Evolutionary conservation across 2,888 invertebrate genomes (phyloP).

Genomic region (Steinernema scapterisci): DNA sequence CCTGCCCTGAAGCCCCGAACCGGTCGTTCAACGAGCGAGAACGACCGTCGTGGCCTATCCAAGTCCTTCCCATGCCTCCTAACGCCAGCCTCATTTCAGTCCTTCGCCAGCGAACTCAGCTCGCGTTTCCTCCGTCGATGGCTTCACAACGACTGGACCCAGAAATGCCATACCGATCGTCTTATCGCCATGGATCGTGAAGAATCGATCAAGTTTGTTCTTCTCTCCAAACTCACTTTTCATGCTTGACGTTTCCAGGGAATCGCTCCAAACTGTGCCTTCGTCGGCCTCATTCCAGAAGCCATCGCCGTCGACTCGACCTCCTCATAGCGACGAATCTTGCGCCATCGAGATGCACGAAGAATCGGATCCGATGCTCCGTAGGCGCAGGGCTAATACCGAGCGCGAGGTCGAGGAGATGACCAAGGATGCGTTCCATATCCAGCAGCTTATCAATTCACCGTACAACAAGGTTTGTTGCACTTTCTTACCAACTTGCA

Average conservation of each 20-base stretch:
- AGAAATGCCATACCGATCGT: slow-evolving; percentile 48
- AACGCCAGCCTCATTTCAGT: slow-evolving; percentile 39
- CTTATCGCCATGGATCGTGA: slow-evolving; percentile 57
- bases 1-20: no score
- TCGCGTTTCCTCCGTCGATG: slow-evolving; percentile 52
- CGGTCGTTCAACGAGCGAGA: no score
- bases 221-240: not conserved
- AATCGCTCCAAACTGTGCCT: slow-evolving; percentile 42
- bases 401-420: slow-evolving; percentile 48
- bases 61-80: no score
- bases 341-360: slow-evolving; percentile 4
- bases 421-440: slow-evolving; percentile 51
- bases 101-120: slow-evolving; percentile 45
- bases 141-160: slow-evolving; percentile 53
- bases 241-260: slow-evolving; percentile 35
- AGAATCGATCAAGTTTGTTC: slow-evolving; percentile 51
- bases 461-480: not conserved
- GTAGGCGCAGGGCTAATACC: slow-evolving; percentile 3
- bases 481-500: no score
- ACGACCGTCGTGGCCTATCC: no score
- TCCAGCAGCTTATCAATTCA: slow-evolving; percentile 36
- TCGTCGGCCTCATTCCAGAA: slow-evolving; percentile 53
- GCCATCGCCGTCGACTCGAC: not conserved
- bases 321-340: not conserved
- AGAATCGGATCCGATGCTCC: slow-evolving; percentile 12